Conservation (phyloP, 2,888 invertebrate species). For the Eretmocerus hayati region DNA sequence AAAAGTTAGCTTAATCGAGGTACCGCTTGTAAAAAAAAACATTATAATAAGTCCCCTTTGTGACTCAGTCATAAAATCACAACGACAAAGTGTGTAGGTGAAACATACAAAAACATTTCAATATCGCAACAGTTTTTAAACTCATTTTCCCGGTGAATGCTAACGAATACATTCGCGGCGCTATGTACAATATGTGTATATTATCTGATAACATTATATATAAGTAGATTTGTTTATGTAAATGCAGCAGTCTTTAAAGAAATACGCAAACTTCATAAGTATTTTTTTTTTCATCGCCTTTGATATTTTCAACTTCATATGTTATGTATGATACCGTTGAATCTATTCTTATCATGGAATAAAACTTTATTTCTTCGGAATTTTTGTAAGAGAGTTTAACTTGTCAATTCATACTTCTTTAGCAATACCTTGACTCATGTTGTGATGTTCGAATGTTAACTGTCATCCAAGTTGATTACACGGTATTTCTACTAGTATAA, state of each 20-base stretch:
- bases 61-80: conserved; percentile 16
- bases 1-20: background rate
- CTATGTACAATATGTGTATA: conserved; percentile 23
- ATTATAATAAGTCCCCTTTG: conserved; percentile 6
- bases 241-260: conserved; percentile 21
- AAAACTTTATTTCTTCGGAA: conserved; percentile 17
- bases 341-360: conserved; percentile 20
- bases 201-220: conserved; percentile 21
- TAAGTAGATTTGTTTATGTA: conserved; percentile 21
- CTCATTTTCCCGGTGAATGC: conserved; percentile 15
- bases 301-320: conserved; percentile 5
- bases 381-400: conserved; percentile 9
- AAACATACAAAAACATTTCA: conserved; percentile 16
- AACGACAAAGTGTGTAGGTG: conserved; percentile 14
- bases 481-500: conserved; percentile 15
- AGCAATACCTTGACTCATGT: conserved; percentile 11
- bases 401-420: conserved; percentile 9
- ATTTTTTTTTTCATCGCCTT: conserved; percentile 16
- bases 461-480: too few species aligned
- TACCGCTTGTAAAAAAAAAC: conserved; percentile 6
- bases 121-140: conserved; percentile 20
- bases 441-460: conserved; percentile 18
- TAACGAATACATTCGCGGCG: conserved; percentile 20
- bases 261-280: conserved; percentile 19
- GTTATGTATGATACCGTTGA: too few species aligned